These are phyloP conservation scores for Podarcis siculus DNA, from an alignment of 2,797 vertebrate genomes.

Conservation along the genomic window DNA sequence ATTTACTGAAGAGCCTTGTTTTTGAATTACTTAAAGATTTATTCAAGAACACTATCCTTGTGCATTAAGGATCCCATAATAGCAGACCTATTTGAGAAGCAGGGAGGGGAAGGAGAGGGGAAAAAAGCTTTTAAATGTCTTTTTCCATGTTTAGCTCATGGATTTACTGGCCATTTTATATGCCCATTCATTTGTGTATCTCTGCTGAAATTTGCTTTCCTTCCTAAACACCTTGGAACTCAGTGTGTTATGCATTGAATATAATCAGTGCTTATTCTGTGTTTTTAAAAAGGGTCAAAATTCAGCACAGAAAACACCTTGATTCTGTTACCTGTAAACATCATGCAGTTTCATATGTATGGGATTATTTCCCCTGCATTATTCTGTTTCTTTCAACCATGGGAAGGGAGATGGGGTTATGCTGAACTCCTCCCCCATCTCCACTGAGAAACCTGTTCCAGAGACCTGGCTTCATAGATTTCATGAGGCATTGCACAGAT, in stretches of 20 bases:
- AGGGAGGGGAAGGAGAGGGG: constrained; percentile 25
- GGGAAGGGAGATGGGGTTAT: not conserved
- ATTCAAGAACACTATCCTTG: constrained; percentile 79
- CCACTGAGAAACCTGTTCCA: not conserved
- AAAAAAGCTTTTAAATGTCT: constrained; percentile 76
- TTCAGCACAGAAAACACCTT: not conserved
- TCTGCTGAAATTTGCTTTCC: constrained; percentile 52
- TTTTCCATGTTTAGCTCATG: constrained; percentile 67
- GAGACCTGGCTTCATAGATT: not conserved
- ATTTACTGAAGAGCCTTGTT: constrained; percentile 87
- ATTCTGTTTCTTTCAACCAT: not conserved
- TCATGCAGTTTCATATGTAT: not conserved
- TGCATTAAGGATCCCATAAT: constrained; percentile 80
- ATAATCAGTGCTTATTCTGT: not conserved
- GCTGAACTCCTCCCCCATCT: not conserved
- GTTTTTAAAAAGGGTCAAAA: not conserved
- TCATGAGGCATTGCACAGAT: not conserved
- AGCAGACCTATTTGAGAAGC: constrained; percentile 68
- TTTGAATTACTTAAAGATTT: constrained; percentile 86
- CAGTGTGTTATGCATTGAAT: not conserved
- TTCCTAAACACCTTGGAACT: constrained; percentile 34
- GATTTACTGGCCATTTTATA: constrained; percentile 61
- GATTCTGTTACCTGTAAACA: not conserved
- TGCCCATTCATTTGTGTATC: constrained; percentile 65
- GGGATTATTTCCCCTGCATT: not conserved